Conservation (phyloP, 2,888 invertebrate species). For the Ctenicera cuprea region DNA sequence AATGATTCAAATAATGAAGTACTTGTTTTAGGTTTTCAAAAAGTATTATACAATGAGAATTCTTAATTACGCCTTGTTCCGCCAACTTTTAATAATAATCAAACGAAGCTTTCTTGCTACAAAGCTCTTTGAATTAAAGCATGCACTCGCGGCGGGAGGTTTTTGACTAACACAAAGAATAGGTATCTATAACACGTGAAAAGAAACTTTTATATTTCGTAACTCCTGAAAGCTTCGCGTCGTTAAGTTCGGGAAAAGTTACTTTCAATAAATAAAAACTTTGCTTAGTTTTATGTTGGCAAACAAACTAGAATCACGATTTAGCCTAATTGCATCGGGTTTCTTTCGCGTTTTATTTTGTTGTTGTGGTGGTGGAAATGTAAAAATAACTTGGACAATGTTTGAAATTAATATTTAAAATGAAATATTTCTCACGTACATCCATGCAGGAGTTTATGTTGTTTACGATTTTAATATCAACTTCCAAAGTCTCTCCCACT, state of each 20-base stretch:
- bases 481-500: conserved; percentile 80
- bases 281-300: conserved; percentile 9
- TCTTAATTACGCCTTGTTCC: not conserved
- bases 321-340: not conserved
- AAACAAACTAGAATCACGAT: conserved; percentile 5
- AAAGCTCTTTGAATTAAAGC: not conserved
- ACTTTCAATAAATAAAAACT: conserved; percentile 39
- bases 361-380: not conserved
- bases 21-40: too few species aligned
- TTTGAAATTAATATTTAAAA: not conserved
- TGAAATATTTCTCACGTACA: conserved; percentile 73
- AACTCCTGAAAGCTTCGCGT: conserved; percentile 35
- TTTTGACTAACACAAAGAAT: conserved; percentile 22
- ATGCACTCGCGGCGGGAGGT: not conserved
- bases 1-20: too few species aligned
- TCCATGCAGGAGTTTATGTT: conserved; percentile 82
- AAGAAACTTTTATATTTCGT: conserved; percentile 36
- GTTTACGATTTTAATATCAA: conserved; percentile 82
- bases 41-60: too few species aligned
- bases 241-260: conserved; percentile 29
- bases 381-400: not conserved
- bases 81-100: not conserved
- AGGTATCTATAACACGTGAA: conserved; percentile 23
- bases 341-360: not conserved
- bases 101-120: not conserved